Conservation (phyloP, 2,888 invertebrate species). For the Galerucella nymphaeae region DNA sequence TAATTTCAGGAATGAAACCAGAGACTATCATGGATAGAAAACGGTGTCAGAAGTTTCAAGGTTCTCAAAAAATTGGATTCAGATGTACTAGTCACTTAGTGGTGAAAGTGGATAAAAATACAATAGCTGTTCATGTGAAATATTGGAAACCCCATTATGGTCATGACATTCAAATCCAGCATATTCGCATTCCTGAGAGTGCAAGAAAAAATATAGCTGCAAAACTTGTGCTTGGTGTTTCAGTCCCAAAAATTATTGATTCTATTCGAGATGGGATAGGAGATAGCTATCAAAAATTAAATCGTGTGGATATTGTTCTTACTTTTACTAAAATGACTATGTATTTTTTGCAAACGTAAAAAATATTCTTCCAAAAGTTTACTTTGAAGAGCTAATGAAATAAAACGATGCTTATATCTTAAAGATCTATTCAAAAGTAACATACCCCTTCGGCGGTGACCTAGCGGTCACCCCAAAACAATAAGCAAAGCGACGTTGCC, state of each 20-base stretch:
- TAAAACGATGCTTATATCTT: too few relatives aligned
- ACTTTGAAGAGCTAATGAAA: too few relatives aligned
- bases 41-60: constrained; percentile 9
- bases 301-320: constrained; percentile 15
- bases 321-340: too few relatives aligned
- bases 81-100: constrained; percentile 18
- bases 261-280: constrained; percentile 8
- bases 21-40: constrained; percentile 10
- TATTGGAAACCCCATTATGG: constrained; percentile 13
- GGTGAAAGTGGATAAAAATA: constrained; percentile 14
- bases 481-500: too few relatives aligned
- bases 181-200: constrained; percentile 16
- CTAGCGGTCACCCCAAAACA: too few relatives aligned
- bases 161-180: constrained; percentile 13
- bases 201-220: constrained; percentile 17
- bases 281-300: constrained; percentile 19
- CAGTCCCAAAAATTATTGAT: constrained; percentile 18
- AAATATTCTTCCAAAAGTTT: too few relatives aligned
- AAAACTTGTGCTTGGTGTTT: constrained; percentile 17
- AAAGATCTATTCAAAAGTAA: too few relatives aligned
- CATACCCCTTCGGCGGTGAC: too few relatives aligned
- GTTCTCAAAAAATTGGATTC: constrained; percentile 10
- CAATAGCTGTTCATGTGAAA: constrained; percentile 15
- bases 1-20: constrained; percentile 15
- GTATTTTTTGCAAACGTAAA: too few relatives aligned